Percentiles rank a stretch among this genome's conserved stretches.
Conservation (phyloP, 2,113 vertebrate species). For the Pantherophis guttatus region DNA sequence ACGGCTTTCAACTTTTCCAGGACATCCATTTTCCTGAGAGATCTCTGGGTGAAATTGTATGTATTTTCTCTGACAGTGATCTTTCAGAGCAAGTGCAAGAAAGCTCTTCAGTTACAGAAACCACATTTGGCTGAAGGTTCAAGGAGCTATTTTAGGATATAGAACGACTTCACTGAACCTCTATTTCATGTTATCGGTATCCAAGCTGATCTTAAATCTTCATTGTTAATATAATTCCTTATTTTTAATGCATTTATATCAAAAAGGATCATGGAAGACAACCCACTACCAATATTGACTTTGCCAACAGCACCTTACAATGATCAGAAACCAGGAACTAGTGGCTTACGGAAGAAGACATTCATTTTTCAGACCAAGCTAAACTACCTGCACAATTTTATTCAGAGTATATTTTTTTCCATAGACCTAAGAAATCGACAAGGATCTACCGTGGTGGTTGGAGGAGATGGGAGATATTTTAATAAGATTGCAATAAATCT, state of each 20-base stretch:
- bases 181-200: slow-evolving; percentile 52
- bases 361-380: slow-evolving; percentile 82
- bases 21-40: slow-evolving; percentile 20
- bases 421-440: slow-evolving; percentile 94
- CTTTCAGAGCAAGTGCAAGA: slow-evolving; percentile 74
- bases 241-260: slow-evolving; percentile 62
- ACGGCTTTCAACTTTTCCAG: neutral
- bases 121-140: slow-evolving; percentile 51
- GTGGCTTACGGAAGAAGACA: slow-evolving; percentile 84
- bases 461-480: slow-evolving; percentile 94
- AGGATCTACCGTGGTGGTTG: slow-evolving; percentile 89
- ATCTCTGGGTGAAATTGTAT: slow-evolving; percentile 10
- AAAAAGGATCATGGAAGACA: slow-evolving; percentile 74
- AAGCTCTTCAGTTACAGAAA: slow-evolving; percentile 76
- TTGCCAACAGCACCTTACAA: slow-evolving; percentile 84
- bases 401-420: slow-evolving; percentile 93
- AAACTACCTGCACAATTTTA: slow-evolving; percentile 92
- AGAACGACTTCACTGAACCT: slow-evolving; percentile 56
- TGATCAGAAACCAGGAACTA: slow-evolving; percentile 86
- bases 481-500: slow-evolving; percentile 86
- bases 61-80: slow-evolving; percentile 81
- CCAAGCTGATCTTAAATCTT: slow-evolving; percentile 36
- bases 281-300: slow-evolving; percentile 84
- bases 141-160: slow-evolving; percentile 76
- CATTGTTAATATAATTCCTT: slow-evolving; percentile 44